Conservation (phyloP, 2,113 vertebrate genomes). For the Clarias magur region DNA sequence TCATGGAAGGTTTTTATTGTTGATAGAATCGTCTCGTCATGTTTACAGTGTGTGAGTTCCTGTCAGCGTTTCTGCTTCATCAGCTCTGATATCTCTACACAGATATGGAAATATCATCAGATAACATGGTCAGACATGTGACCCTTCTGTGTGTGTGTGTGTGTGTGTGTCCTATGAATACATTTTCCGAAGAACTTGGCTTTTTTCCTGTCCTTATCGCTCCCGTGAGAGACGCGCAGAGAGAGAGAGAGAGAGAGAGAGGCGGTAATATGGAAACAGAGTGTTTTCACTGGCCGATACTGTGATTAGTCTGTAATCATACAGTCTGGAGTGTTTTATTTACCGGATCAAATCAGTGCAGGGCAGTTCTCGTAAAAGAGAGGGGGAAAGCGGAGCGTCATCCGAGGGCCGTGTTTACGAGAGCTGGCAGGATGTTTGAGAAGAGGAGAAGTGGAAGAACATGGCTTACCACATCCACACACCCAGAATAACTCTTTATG, state of each 20-base stretch:
- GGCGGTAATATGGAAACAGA: constrained; percentile 26
- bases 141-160: neutral
- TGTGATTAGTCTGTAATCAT: neutral
- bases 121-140: neutral
- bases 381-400: neutral
- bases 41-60: neutral
- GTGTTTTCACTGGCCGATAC: neutral
- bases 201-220: neutral
- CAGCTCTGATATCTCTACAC: constrained; percentile 4
- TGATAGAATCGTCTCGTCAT: neutral
- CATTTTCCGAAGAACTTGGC: neutral
- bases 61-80: neutral
- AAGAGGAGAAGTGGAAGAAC: neutral
- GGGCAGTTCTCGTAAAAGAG: constrained; percentile 25
- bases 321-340: constrained; percentile 40
- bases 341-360: neutral
- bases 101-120: constrained; percentile 18
- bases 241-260: neutral
- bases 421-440: constrained; percentile 14
- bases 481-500: neutral
- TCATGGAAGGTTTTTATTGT: neutral
- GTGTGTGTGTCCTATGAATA: neutral
- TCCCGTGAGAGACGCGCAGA: neutral
- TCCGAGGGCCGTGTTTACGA: neutral
- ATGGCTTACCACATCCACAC: neutral